A percentile compares a stretch with the other conserved stretches of the same genome.
Evolutionary conservation across 2,797 vertebrate species (phyloP).

Genomic region (Microhierax caerulescens): DNA sequence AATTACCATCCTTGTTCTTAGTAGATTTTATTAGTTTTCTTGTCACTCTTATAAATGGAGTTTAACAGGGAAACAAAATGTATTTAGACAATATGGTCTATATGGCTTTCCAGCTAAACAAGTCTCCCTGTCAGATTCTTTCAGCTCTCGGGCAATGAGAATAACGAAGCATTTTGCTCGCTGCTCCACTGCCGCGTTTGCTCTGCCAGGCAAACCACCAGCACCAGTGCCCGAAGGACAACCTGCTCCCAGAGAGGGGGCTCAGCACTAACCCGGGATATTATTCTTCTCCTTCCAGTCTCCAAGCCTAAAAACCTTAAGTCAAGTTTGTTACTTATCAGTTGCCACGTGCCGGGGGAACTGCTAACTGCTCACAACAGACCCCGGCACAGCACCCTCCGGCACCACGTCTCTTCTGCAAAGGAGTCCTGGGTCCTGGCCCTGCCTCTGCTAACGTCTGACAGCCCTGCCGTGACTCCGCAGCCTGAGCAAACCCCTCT

Average conservation of each 20-base stretch:
- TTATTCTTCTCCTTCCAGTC: neutral
- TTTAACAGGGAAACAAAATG: constrained; percentile 37
- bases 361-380: neutral
- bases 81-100: constrained; percentile 25
- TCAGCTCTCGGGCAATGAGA: neutral
- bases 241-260: neutral
- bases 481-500: neutral
- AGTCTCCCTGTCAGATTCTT: constrained; percentile 18
- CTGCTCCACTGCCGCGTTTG: neutral
- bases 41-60: constrained; percentile 46
- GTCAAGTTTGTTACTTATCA: neutral
- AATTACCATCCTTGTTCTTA: constrained; percentile 38
- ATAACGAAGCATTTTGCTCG: neutral
- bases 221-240: neutral
- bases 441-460: neutral
- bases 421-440: neutral
- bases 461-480: neutral
- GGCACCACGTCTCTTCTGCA: fast-evolving
- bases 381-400: fast-evolving
- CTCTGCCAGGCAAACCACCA: neutral
- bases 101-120: constrained; percentile 9
- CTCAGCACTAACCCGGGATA: neutral
- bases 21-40: constrained; percentile 49
- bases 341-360: neutral
- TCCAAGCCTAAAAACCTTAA: neutral